phyloP scores from a whole-genome alignment of 2,797 vertebrate species.

The Hipposideros larvatus region DNA sequence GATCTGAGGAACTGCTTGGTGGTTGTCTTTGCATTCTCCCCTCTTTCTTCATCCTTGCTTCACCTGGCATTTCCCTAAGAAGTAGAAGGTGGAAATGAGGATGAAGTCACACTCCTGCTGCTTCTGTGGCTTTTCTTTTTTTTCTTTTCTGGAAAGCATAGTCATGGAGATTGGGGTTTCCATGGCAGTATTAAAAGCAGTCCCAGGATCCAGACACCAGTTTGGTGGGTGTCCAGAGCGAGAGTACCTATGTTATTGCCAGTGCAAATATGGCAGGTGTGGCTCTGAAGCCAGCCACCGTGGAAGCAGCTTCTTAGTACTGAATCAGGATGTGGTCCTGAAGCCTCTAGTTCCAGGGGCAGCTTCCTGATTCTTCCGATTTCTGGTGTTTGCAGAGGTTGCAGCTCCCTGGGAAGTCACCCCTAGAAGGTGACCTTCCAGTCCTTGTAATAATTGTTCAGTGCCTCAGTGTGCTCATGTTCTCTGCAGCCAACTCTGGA shows the following conservation, averaged over 20 bases:
- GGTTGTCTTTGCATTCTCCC: neutral
- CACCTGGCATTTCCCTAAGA: neutral
- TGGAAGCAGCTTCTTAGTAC: neutral
- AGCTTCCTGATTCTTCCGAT: neutral
- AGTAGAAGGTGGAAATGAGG: neutral
- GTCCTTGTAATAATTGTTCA: neutral
- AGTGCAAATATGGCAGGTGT: accelerated
- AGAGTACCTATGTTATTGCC: neutral
- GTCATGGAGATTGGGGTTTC: neutral
- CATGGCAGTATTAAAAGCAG: neutral
- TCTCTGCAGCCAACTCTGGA: neutral
- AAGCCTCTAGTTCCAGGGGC: neutral
- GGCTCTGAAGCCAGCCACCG: accelerated
- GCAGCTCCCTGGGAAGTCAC: too few species aligned
- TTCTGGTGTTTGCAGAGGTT: neutral
- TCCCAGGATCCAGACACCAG: neutral
- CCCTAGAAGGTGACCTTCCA: neutral
- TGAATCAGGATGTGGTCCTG: neutral
- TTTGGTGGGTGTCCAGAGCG: too few species aligned
- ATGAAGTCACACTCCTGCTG: neutral
- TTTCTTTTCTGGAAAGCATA: neutral
- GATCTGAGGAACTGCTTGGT: neutral
- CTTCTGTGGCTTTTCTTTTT: neutral
- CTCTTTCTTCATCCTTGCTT: neutral
- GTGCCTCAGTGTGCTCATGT: too few species aligned